Conservation (phyloP, 1,140 invertebrate species). For the Drosophila guanche region DNA sequence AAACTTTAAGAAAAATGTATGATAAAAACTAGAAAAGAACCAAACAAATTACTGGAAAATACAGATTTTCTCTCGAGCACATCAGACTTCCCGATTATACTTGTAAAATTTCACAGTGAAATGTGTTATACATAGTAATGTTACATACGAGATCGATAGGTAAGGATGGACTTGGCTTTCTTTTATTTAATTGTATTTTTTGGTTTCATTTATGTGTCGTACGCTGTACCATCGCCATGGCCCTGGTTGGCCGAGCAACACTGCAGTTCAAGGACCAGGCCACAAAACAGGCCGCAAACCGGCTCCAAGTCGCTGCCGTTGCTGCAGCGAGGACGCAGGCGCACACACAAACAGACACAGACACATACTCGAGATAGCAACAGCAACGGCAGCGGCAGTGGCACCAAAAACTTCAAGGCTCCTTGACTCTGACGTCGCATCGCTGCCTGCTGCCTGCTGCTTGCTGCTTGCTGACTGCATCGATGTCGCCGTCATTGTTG, state of each 20-base stretch:
- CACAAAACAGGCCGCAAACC: conserved; percentile 68
- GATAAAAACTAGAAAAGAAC: no score
- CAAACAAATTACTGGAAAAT: no score
- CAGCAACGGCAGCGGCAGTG: conserved; percentile 23
- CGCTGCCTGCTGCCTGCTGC: background rate
- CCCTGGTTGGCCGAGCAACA: no score
- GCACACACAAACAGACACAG: conserved; percentile 25
- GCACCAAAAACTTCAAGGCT: conserved; percentile 39
- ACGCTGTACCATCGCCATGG: no score
- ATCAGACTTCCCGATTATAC: no score
- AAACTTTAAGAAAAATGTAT: no score
- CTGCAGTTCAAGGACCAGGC: conserved; percentile 73
- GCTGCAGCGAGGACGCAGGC: conserved; percentile 47
- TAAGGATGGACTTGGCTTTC: background rate
- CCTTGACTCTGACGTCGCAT: conserved; percentile 26
- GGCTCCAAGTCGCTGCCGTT: conserved; percentile 38
- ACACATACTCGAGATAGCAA: conserved; percentile 3
- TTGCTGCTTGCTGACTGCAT: no score
- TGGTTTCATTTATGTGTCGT: no score
- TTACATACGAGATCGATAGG: no score
- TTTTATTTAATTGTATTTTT: conserved; percentile 6
- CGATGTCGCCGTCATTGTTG: conserved; percentile 31
- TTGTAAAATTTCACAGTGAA: no score
- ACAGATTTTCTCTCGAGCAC: no score
- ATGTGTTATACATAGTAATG: no score